These are phyloP conservation scores for Ormyrus thymus DNA, from an alignment of 2,888 invertebrate species.

Conservation along the genomic window DNA sequence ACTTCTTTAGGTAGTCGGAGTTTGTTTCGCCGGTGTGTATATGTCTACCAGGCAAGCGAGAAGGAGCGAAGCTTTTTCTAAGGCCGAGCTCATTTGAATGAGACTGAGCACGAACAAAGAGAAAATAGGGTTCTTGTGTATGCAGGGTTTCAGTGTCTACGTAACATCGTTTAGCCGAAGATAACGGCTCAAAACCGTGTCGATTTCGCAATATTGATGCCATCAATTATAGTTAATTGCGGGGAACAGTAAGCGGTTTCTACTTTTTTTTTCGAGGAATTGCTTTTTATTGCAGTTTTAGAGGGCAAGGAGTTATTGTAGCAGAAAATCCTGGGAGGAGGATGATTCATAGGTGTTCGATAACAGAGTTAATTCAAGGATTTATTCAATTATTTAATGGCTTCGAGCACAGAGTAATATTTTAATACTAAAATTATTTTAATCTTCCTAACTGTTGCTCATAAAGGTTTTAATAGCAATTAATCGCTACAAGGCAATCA, in stretches of 20 bases:
- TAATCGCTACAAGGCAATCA: no score
- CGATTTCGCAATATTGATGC: constrained; percentile 17
- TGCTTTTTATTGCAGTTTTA: background rate
- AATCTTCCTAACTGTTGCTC: no score
- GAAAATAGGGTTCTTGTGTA: constrained; percentile 34
- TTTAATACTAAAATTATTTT: no score
- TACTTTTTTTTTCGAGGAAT: constrained; percentile 1
- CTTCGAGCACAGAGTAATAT: no score
- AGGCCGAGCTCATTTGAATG: constrained; percentile 44
- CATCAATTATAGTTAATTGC: constrained; percentile 2
- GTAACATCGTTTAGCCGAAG: no score
- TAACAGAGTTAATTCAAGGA: no score
- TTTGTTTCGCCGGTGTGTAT: no score
- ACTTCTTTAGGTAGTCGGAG: no score
- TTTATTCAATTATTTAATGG: no score
- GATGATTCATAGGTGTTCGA: background rate
- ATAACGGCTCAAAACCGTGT: background rate
- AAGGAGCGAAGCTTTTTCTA: no score
- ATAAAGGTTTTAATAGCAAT: no score
- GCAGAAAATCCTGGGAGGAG: background rate
- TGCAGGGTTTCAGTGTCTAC: background rate
- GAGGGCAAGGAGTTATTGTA: background rate
- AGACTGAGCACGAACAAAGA: constrained; percentile 26
- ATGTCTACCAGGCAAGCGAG: no score
- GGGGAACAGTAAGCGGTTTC: background rate